These are phyloP conservation scores for Osmerus eperlanus DNA, from an alignment of 2,113 vertebrate genomes.

Conservation along the genomic window DNA sequence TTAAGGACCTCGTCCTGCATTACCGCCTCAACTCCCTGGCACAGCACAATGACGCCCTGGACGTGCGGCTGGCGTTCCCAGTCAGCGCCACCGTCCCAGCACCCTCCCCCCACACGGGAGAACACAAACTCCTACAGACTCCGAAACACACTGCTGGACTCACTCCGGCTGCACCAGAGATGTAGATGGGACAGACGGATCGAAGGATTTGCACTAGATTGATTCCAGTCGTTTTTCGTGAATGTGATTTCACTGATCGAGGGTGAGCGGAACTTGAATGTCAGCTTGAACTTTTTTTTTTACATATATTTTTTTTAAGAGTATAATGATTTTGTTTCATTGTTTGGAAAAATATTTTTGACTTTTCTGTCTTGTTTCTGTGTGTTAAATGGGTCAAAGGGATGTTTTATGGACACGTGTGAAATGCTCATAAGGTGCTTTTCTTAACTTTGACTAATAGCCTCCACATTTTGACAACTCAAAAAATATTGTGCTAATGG, in stretches of 20 bases:
- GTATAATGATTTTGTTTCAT: conserved; percentile 51
- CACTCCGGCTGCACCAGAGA: conserved; percentile 63
- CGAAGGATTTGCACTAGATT: conserved; percentile 68
- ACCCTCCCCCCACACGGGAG: conserved; percentile 74
- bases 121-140: conserved; percentile 72
- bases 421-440: conserved; percentile 41
- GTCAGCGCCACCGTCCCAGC: conserved; percentile 83
- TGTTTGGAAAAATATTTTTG: conserved; percentile 35
- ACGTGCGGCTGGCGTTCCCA: conserved; percentile 89
- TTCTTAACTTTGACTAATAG: conserved; percentile 43
- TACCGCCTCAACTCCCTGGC: conserved; percentile 92
- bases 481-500: conserved; percentile 31
- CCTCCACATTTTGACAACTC: conserved; percentile 8
- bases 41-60: conserved; percentile 95
- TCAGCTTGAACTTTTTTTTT: conserved; percentile 52
- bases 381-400: conserved; percentile 15
- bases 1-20: conserved; percentile 94
- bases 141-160: conserved; percentile 62
- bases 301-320: conserved; percentile 11
- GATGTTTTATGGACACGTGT: conserved; percentile 30
- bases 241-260: conserved; percentile 63
- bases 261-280: conserved; percentile 71
- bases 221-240: conserved; percentile 66
- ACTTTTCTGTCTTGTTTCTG: conserved; percentile 40
- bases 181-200: conserved; percentile 50